Base-by-base conservation (phyloP, 2,113 vertebrate species). In the Phalacrocorax carbo region DNA sequence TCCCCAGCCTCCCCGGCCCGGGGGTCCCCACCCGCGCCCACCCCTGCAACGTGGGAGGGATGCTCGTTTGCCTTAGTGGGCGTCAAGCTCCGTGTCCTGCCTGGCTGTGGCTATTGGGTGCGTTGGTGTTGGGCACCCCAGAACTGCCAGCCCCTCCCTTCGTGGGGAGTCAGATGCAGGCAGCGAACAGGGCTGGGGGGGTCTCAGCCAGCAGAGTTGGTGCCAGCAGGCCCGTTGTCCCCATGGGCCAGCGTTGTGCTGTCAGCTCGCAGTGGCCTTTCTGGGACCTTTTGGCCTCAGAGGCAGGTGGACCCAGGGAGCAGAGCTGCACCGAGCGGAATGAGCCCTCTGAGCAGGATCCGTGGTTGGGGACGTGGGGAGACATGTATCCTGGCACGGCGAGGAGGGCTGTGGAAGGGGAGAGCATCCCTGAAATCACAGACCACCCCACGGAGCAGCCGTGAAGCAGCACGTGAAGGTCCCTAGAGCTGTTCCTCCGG, bases 241-340 rank as follows among this genome's bases (percentile, higher is more conserved):
- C 86, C 32, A 1, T 1, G 54, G 23, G 23, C 46, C 30, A 1
- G 14, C 12, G 1, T 34, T 42, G 0, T n/a, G 64, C 58, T 1
- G 0, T 23, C 46, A 10, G 60, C 18, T 61, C 12, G 4, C 2
- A 1, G 30, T n/a, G 40, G 69, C 49, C 23, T 73, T 55, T 66
- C 32, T 2, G 3, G 38, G 46, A 66, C 19, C n/a, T 62, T 80
- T 52, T 62, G 78, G 69, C 46, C 30, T 69, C 44, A 3, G 7
- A 49, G 68, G 7, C n/a, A 21, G 23, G 5, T 5, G 25, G 38
- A 38, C 16, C 9, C 29, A 5, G 34, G 32, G 44, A 68, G 23
- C 4, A 0, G 48, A 42, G 64, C 58, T 77, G 81, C 36, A 11
- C 21, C 3, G 3, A 16, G 48, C 3, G 0, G 52, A 26, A 19